Conservation (phyloP, 2,888 invertebrate species). For the Cantharis nigra region DNA sequence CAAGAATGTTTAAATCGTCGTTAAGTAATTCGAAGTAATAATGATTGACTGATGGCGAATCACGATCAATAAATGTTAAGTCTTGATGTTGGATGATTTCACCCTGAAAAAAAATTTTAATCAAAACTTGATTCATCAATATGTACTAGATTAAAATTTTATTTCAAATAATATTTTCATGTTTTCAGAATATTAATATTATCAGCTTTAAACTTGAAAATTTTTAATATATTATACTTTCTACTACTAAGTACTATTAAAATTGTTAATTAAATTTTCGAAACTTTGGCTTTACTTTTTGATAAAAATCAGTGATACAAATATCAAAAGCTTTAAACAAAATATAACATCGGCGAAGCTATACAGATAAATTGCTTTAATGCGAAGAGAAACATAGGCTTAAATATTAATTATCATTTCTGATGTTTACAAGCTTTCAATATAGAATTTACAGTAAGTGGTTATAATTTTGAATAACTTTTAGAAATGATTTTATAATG, state of each 20-base stretch:
- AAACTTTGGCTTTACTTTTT: not conserved
- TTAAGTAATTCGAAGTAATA: constrained; percentile 51
- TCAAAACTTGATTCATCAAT: not conserved
- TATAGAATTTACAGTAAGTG: not conserved
- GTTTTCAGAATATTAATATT: not conserved
- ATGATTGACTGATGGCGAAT: constrained; percentile 52
- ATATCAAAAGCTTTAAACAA: not conserved
- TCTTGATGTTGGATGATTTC: constrained; percentile 47
- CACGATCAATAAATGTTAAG: constrained; percentile 55
- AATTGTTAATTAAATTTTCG: not conserved
- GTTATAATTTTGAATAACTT: not conserved
- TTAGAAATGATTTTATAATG: not conserved
- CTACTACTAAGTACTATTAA: not conserved
- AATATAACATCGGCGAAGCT: not conserved
- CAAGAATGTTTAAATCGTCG: constrained; percentile 51
- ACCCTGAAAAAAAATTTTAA: constrained; percentile 44
- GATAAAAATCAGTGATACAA: not conserved
- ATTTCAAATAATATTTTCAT: not conserved
- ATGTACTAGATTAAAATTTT: not conserved
- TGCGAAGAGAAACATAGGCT: not conserved
- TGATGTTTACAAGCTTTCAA: not conserved
- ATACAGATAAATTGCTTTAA: not conserved
- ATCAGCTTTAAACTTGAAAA: not conserved
- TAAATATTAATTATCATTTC: not conserved
- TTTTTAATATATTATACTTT: not conserved